phyloP scores from a whole-genome alignment of 2,113 vertebrate genomes.

The Chamaea fasciata region DNA sequence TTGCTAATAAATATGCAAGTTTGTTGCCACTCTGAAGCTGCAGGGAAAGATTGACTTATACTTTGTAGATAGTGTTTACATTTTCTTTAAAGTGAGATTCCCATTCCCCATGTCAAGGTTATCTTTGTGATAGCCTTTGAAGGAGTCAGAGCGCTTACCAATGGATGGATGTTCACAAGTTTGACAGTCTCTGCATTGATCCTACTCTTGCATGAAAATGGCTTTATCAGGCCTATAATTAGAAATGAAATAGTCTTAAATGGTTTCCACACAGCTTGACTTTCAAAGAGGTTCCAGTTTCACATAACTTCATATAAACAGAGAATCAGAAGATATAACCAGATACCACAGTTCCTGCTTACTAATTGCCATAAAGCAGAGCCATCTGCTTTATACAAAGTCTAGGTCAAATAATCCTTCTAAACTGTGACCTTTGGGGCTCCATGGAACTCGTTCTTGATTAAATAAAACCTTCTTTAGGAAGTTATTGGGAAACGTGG shows the following conservation, averaged over 20 bases:
- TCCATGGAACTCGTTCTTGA: constrained; percentile 46
- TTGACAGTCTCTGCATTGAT: constrained; percentile 55
- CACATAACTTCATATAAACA: constrained; percentile 69
- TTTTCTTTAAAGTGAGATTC: constrained; percentile 35
- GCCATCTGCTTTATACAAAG: constrained; percentile 72
- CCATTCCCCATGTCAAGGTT: constrained; percentile 43
- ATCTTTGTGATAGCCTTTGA: constrained; percentile 62
- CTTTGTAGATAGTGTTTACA: not conserved
- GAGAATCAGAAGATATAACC: constrained; percentile 70
- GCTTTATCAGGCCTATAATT: constrained; percentile 71
- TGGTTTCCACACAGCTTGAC: constrained; percentile 61
- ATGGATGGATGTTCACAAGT: constrained; percentile 23
- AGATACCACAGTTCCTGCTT: constrained; percentile 70
- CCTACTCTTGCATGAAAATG: constrained; percentile 62
- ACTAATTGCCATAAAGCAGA: constrained; percentile 72
- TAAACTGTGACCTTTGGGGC: constrained; percentile 69
- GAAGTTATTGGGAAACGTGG: constrained; percentile 41
- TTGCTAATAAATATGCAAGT: not conserved
- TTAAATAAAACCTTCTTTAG: constrained; percentile 57
- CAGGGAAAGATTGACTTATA: not conserved
- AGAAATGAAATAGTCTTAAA: constrained; percentile 74
- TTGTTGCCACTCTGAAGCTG: not conserved
- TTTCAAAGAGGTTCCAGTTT: constrained; percentile 75
- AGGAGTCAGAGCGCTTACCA: constrained; percentile 39
- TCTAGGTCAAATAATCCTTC: constrained; percentile 57